Percentiles rank a stretch among this genome's conserved stretches.
These are phyloP conservation scores for Ips typographus DNA, from an alignment of 1,140 invertebrate genomes.

Conservation along the genomic window DNA sequence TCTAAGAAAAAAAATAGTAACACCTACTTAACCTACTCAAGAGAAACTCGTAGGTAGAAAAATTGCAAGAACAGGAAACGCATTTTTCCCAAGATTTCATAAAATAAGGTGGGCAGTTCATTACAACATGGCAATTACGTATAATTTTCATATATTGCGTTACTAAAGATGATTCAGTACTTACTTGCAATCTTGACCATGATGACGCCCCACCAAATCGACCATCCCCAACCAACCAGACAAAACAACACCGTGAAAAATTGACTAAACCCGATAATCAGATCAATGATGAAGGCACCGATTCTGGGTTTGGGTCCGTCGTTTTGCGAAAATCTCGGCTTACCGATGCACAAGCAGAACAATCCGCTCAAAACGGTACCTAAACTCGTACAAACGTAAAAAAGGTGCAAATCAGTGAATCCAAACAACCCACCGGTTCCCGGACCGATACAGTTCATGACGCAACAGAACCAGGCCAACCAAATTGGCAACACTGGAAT, in stretches of 20 bases:
- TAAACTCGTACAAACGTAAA: conserved; percentile 48
- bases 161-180: conserved; percentile 44
- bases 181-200: conserved; percentile 78
- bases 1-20: conserved; percentile 33
- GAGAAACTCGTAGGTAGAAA: too few species aligned
- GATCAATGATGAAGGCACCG: conserved; percentile 78
- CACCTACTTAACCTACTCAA: neutral
- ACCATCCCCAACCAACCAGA: conserved; percentile 96
- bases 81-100: neutral
- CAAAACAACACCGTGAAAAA: conserved; percentile 92
- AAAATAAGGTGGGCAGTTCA: neutral
- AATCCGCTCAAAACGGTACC: conserved; percentile 86
- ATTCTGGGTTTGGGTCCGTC: conserved; percentile 70
- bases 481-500: conserved; percentile 84
- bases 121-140: neutral
- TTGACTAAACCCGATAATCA: conserved; percentile 82
- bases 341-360: conserved; percentile 85
- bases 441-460: conserved; percentile 83
- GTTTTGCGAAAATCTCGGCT: conserved; percentile 77
- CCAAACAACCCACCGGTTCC: conserved; percentile 68
- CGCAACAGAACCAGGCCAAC: conserved; percentile 81
- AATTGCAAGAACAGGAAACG: neutral
- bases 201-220: conserved; percentile 93
- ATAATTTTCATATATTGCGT: neutral
- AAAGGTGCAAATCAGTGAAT: neutral